A percentile compares a stretch with the other conserved stretches of the same genome.
Conservation (phyloP, 2,113 vertebrate species). For the Rhinolophus ferrumequinum region DNA sequence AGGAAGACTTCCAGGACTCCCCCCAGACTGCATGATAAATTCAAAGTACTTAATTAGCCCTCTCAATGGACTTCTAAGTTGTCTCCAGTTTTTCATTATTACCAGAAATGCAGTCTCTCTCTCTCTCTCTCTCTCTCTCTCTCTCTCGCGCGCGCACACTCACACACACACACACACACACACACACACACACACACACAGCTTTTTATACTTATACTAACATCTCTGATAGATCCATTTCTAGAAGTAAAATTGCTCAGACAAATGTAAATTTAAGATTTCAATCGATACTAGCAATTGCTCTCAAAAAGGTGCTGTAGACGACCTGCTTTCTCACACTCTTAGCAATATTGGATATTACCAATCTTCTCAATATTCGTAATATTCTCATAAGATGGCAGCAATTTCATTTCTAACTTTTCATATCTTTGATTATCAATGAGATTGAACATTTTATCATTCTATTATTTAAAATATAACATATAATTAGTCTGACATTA, state of each 20-base stretch:
- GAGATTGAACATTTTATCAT: not conserved
- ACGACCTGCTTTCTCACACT: not conserved
- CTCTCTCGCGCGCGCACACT: too few relatives aligned
- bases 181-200: not conserved
- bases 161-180: not conserved
- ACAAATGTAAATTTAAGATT: not conserved
- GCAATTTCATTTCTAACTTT: not conserved
- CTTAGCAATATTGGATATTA: not conserved
- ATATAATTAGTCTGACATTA: not conserved
- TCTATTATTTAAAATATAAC: slow-evolving; percentile 27
- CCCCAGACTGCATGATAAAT: not conserved
- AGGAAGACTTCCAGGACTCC: not conserved
- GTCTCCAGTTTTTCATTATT: not conserved
- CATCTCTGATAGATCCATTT: not conserved
- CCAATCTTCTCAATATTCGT: not conserved
- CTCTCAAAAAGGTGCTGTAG: not conserved
- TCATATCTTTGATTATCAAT: not conserved
- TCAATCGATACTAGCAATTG: not conserved
- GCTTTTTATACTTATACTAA: not conserved
- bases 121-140: too few relatives aligned
- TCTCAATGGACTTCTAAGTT: not conserved
- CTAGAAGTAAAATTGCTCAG: not conserved
- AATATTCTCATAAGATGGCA: not conserved
- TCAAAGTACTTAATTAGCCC: not conserved
- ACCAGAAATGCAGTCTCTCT: not conserved